A percentile compares a stretch with the other conserved stretches of the same genome.
These are phyloP conservation scores for Pteronura brasiliensis DNA, from an alignment of 2,113 vertebrate species.

Conservation along the genomic window DNA sequence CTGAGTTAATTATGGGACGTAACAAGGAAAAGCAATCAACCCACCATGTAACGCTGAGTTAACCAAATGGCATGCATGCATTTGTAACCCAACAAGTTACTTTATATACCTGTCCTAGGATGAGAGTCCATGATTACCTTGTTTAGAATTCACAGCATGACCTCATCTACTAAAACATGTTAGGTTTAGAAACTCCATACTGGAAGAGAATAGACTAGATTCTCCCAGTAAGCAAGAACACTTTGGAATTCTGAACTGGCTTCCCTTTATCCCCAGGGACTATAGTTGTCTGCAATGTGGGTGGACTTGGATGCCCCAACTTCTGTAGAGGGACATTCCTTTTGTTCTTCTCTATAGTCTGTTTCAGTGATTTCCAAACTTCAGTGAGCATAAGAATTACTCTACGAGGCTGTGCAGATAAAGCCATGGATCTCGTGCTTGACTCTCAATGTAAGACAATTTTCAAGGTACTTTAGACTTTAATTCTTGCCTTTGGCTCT, in stretches of 20 bases:
- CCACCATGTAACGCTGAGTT: not conserved
- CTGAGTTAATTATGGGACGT: not conserved
- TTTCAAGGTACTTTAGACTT: not conserved
- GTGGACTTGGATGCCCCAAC: not conserved
- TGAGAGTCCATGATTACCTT: not conserved
- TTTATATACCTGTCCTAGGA: not conserved
- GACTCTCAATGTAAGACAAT: not conserved
- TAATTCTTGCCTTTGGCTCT: not conserved
- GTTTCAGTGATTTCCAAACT: not conserved
- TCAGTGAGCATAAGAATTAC: not conserved
- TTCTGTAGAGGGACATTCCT: not conserved
- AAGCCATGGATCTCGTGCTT: not conserved
- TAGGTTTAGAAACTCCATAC: not conserved
- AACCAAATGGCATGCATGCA: accelerated
- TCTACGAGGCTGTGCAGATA: not conserved
- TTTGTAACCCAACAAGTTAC: not conserved
- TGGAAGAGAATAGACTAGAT: not conserved
- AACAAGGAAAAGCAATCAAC: not conserved
- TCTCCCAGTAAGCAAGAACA: not conserved
- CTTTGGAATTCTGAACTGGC: not conserved
- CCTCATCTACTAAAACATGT: not conserved
- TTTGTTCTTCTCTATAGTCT: not conserved
- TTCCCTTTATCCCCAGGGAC: accelerated
- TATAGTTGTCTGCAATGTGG: accelerated
- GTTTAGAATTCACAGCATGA: not conserved